Base-by-base conservation (phyloP, 2,888 invertebrate genomes). In the Calephelis perditalis region DNA sequence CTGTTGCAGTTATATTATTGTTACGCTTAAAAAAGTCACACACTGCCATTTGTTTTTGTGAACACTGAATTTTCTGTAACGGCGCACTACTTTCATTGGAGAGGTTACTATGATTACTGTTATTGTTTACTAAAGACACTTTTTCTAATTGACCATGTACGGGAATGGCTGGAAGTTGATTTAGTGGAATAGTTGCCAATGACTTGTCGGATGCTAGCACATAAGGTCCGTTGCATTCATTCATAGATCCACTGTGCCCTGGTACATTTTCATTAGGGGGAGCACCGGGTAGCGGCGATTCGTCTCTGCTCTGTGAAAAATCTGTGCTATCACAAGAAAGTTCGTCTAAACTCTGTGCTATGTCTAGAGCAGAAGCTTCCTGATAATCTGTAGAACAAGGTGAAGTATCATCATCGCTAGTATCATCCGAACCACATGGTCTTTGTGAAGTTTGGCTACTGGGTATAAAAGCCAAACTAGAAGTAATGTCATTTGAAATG, bases 371-470 rank as follows among this genome's bases (percentile, higher is more conserved):
- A 10, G 90, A 90, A 7, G 90, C 91, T 72, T 91, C 90, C 56
- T 89, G 91, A 67, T 90, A 90, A 71, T 90, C 90, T 1, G 89
- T 88, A 47, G 90, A 90, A 70, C 90, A 87, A 9, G 90, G 86
- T 37, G 89, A 90, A 10, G 89, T 90, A 61, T 84, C 85, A 60
- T 84, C 85, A 74, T 55, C 55, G 46, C 86, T 87, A 9, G 91
- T 90, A 68, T 86, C 83, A 65, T 87, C 88, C 15, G 75, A 75
- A 64, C 75, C 75, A 59, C 75, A 74, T 60, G 78, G 76, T 65
- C 76, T 73, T 65, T 82, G 83, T 62, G 85, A 86, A 77, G 85
- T 84, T 80, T 84, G 85, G 77, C 89, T 90, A 70, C 78, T 85
- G 61, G 91, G 89, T 63, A 89, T 70, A 71, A 87, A 88, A 47